Percentiles rank a stretch among this genome's conserved stretches.
These are phyloP conservation scores for Cyprinella venusta DNA, from an alignment of 2,797 vertebrate genomes.

Conservation along the genomic window DNA sequence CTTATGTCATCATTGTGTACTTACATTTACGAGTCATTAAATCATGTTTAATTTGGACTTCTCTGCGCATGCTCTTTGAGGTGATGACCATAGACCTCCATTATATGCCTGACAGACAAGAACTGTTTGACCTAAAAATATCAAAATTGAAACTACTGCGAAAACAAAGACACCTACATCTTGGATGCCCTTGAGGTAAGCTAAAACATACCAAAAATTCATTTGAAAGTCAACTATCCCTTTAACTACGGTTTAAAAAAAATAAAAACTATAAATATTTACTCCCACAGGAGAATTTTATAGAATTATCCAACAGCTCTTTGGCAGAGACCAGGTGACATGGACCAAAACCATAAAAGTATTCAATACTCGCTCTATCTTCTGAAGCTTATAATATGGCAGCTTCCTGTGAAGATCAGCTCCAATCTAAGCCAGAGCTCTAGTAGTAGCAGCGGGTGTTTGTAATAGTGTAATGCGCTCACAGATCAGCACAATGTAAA, in stretches of 20 bases:
- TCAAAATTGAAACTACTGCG: no score
- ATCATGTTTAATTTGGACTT: no score
- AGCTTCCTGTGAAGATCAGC: not conserved
- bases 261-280: not conserved
- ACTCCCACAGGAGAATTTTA: not conserved
- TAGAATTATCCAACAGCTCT: not conserved
- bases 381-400: not conserved
- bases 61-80: no score
- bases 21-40: no score
- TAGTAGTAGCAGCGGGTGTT: not conserved
- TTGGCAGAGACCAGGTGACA: not conserved
- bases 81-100: no score
- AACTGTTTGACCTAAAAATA: no score
- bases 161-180: no score
- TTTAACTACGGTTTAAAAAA: not conserved
- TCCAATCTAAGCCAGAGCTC: conserved; percentile 3
- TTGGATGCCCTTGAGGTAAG: no score
- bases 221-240: no score
- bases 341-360: not conserved
- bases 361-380: not conserved
- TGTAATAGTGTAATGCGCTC: not conserved
- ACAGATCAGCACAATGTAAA: conserved; percentile 9
- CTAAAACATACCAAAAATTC: no score
- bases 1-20: no score
- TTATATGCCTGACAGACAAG: no score